Evolutionary conservation across 2,113 vertebrate species (phyloP).

Genomic region (Xiphophorus couchianus): DNA sequence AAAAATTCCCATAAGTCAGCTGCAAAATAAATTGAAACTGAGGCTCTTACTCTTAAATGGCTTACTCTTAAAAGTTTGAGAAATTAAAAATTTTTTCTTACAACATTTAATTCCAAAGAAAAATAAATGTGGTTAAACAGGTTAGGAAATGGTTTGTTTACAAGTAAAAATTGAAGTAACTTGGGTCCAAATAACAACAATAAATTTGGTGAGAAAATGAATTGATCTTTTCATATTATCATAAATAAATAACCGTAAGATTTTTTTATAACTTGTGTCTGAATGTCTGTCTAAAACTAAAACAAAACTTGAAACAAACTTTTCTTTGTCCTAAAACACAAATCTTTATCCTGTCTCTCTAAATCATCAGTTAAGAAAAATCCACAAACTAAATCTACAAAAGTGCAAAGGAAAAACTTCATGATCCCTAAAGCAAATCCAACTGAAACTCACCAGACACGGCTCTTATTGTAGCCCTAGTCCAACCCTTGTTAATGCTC

Average conservation of each 20-base stretch:
- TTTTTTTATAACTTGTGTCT: no score
- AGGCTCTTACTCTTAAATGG: no score
- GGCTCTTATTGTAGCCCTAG: slow-evolving; percentile 33
- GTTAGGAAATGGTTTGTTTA: background rate
- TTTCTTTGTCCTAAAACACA: background rate
- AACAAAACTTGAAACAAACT: no score
- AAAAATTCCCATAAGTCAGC: no score
- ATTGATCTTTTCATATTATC: no score
- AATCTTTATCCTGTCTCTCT: background rate
- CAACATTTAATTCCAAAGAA: background rate
- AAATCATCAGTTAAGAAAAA: background rate
- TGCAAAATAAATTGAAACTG: background rate
- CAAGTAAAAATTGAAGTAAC: background rate
- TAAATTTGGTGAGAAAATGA: background rate
- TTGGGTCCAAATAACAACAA: background rate
- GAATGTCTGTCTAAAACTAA: no score
- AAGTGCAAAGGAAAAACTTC: background rate
- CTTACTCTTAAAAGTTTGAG: background rate
- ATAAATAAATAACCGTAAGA: no score
- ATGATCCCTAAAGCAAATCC: slow-evolving; percentile 25
- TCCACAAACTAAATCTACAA: background rate
- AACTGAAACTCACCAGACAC: slow-evolving; percentile 35
- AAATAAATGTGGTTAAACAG: background rate
- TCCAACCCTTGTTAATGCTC: slow-evolving; percentile 31
- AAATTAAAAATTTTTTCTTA: background rate